A percentile compares a stretch with the other conserved stretches of the same genome.
Conservation (phyloP, 2,113 vertebrate genomes). For the Ochotona curzoniae region DNA sequence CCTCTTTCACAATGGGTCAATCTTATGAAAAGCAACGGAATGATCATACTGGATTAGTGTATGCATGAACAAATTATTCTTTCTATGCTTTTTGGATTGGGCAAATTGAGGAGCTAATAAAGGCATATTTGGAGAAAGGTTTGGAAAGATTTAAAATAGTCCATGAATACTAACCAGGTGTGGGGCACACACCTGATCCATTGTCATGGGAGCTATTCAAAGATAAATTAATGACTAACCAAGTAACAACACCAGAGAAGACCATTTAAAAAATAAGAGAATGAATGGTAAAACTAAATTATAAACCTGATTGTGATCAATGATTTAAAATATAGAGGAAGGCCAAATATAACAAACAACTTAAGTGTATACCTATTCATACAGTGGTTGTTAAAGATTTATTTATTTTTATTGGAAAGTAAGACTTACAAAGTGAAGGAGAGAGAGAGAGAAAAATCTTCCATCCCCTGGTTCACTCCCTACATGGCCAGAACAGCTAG, state of each 20-base stretch:
- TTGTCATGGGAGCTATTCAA: not conserved
- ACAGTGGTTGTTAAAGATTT: not conserved
- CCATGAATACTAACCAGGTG: not conserved
- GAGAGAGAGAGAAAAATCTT: too few relatives aligned
- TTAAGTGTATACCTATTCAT: not conserved
- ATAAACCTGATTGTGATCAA: not conserved
- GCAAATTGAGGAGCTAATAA: not conserved
- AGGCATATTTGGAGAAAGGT: not conserved
- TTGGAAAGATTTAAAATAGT: not conserved
- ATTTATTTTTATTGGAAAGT: too few relatives aligned
- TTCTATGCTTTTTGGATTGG: not conserved
- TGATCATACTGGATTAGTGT: not conserved
- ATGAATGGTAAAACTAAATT: not conserved
- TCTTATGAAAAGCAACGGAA: constrained; percentile 23
- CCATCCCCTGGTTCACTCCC: too few relatives aligned
- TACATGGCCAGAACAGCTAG: too few relatives aligned
- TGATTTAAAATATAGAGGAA: constrained; percentile 16
- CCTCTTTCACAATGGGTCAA: not conserved
- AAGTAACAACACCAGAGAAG: constrained; percentile 34
- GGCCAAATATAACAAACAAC: not conserved
- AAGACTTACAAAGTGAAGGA: too few relatives aligned
- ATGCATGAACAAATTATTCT: not conserved
- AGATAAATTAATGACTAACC: constrained; percentile 27
- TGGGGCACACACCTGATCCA: not conserved
- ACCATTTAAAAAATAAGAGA: not conserved